phyloP scores from a whole-genome alignment of 1,140 invertebrate genomes.

The Solenopsis invicta region DNA sequence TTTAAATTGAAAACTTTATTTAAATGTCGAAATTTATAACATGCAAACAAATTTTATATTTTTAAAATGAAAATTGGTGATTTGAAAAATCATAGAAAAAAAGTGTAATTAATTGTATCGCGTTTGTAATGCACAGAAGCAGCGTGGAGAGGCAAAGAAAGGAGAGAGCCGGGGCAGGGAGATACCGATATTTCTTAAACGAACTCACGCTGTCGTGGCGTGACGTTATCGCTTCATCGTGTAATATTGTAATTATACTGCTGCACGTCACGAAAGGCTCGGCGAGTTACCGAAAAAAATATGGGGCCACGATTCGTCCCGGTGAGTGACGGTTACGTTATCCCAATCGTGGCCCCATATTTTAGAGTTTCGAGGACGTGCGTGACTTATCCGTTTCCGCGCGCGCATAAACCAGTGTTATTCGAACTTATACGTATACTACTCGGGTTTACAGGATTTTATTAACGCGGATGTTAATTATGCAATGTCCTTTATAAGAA shows the following conservation, averaged over 20 bases:
- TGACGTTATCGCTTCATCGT: conserved; percentile 74
- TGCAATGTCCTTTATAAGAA: neutral
- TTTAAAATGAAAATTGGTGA: conserved; percentile 9
- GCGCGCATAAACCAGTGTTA: conserved; percentile 17
- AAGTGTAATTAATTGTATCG: conserved; percentile 36
- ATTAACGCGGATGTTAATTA: conserved; percentile 52
- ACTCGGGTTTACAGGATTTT: conserved; percentile 47
- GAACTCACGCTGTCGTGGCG: conserved; percentile 59
- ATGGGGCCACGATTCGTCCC: conserved; percentile 67
- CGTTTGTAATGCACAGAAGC: neutral
- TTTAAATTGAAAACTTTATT: conserved; percentile 19
- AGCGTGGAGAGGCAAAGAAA: neutral
- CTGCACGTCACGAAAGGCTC: conserved; percentile 72
- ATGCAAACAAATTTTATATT: conserved; percentile 14
- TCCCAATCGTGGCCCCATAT: conserved; percentile 53
- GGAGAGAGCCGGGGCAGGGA: conserved; percentile 33
- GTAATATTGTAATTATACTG: conserved; percentile 83
- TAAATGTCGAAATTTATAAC: neutral
- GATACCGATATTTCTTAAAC: conserved; percentile 44
- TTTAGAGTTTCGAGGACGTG: conserved; percentile 66
- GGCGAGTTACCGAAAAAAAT: conserved; percentile 61
- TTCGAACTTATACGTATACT: conserved; percentile 4
- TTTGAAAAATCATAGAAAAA: neutral
- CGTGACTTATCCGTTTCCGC: conserved; percentile 69
- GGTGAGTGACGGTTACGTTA: conserved; percentile 68